Conservation (phyloP, 2,797 vertebrate species). For the Uromys caudimaculatus region DNA sequence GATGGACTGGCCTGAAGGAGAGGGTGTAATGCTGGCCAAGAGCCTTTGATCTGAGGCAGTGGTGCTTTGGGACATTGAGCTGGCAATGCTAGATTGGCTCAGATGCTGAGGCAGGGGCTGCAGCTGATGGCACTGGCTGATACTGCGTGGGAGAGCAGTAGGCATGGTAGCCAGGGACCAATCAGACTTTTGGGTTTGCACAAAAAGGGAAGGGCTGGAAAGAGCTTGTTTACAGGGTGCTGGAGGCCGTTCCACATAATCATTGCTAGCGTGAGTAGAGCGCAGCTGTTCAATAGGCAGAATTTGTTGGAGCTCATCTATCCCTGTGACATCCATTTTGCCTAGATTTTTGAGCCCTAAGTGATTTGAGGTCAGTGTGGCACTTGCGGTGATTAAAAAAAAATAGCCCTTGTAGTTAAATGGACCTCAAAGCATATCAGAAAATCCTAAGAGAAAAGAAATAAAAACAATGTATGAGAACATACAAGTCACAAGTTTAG, state of each 20-base stretch:
- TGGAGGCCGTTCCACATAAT: slow-evolving; percentile 96
- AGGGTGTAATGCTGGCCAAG: slow-evolving; percentile 91
- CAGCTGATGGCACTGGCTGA: slow-evolving; percentile 92
- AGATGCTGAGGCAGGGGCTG: slow-evolving; percentile 90
- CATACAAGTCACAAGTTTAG: slow-evolving; percentile 22
- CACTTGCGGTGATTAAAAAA: slow-evolving; percentile 82
- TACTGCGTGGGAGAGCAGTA: slow-evolving; percentile 91
- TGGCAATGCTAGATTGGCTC: slow-evolving; percentile 97
- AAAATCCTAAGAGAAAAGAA: slow-evolving; percentile 86
- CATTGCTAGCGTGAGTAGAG: slow-evolving; percentile 95
- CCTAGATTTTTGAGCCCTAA: slow-evolving; percentile 85
- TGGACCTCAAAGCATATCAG: slow-evolving; percentile 93
- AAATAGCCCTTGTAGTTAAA: slow-evolving; percentile 77
- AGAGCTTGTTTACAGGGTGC: slow-evolving; percentile 87
- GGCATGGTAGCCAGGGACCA: slow-evolving; percentile 87
- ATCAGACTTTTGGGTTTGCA: slow-evolving; percentile 89
- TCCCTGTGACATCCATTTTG: slow-evolving; percentile 90
- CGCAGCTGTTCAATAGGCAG: slow-evolving; percentile 97
- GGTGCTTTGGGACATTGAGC: slow-evolving; percentile 95
- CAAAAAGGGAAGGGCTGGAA: slow-evolving; percentile 91
- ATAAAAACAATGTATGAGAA: slow-evolving; percentile 72
- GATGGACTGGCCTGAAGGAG: slow-evolving; percentile 91
- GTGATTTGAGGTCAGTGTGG: slow-evolving; percentile 84
- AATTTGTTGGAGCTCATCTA: slow-evolving; percentile 94
- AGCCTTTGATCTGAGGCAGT: slow-evolving; percentile 95